phyloP scores from a whole-genome alignment of 2,797 vertebrate genomes.

The Lycodopsis pacificus region DNA sequence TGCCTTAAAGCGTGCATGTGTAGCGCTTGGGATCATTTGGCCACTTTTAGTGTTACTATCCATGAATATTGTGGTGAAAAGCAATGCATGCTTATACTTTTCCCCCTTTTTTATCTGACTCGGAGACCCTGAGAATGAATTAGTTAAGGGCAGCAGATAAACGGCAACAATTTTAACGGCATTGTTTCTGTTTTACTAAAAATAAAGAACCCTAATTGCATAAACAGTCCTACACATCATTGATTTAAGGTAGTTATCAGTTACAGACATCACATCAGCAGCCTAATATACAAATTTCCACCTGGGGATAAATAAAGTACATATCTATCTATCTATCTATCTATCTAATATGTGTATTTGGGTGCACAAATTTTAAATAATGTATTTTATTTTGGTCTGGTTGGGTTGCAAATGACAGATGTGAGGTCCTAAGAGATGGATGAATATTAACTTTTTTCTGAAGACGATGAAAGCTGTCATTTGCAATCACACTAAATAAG shows the following conservation, averaged over 20 bases:
- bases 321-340: too few relatives aligned
- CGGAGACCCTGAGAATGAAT: conserved; percentile 2
- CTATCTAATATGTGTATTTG: background rate
- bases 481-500: background rate
- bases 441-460: background rate
- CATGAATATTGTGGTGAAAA: conserved; percentile 13
- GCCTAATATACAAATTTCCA: background rate
- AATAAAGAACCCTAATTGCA: background rate
- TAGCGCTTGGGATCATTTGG: conserved; percentile 17
- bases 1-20: conserved; percentile 19
- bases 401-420: background rate
- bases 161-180: background rate
- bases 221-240: background rate
- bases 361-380: background rate
- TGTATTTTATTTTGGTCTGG: background rate
- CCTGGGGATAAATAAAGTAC: too few relatives aligned
- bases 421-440: background rate
- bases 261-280: background rate
- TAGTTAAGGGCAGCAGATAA: background rate
- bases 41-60: conserved; percentile 4
- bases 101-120: conserved; percentile 5
- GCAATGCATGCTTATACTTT: background rate
- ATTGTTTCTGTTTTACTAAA: background rate
- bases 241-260: background rate
- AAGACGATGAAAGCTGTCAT: background rate